Base-by-base conservation (phyloP, 2,113 vertebrate species). In the Odontesthes bonariensis region DNA sequence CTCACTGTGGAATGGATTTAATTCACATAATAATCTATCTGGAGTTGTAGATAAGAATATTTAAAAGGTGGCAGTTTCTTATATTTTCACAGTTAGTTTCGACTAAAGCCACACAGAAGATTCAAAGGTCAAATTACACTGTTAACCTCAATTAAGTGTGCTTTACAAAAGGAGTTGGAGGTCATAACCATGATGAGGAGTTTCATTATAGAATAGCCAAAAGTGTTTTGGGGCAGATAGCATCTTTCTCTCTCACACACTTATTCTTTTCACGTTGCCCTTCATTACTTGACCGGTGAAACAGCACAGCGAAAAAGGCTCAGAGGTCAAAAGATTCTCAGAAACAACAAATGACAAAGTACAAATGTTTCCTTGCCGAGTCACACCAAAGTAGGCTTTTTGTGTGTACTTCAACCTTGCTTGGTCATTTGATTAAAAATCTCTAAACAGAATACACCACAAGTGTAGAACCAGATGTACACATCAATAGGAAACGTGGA, bases 91-190 rank as follows among this genome's bases (percentile, higher is more conserved):
- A 82, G 65, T 82, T 79, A 66, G 62, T 17, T 82, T 33, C 54
- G 74, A 59, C n/a, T 60, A 55, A 83, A 60, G 57, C 51, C 27
- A 42, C 62, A 57, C 49, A 19, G 47, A 77, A 19, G 65, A 70
- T 44, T 81, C 62, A 75, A 67, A 79, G 86, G 77, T 85, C 77
- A 81, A 84, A 89, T 82, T 76, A 81, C 44, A 86, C 52, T 75
- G 77, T 88, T 91, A 77, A 91, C 89, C 89, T 92, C 89, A 92
- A 87, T 92, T 90, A 91, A 63, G 63, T 1, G 10, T 64, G 66
- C 55, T 81, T 78, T 84, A 83, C 86, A 88, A 71, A 42, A 42
- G 69, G 59, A 75, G 49, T 19, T 16, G 58, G 64, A 76, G 85
- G 90, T 88, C 86, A 76, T 33, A 58, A 42, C 46, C 47, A 65